These are phyloP conservation scores for Etheostoma cragini DNA, from an alignment of 2,113 vertebrate genomes.

Conservation along the genomic window DNA sequence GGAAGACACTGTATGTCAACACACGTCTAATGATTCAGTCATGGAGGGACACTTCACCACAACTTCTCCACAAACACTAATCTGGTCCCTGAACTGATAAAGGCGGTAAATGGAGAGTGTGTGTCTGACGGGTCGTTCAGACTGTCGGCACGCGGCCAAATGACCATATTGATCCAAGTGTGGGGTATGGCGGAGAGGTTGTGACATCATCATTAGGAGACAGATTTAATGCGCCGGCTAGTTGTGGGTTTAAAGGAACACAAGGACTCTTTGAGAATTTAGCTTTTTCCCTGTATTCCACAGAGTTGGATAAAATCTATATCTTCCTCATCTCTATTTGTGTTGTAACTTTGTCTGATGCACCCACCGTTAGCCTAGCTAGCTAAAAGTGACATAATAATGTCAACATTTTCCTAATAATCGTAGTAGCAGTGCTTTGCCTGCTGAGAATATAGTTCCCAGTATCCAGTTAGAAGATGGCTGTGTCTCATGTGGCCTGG, in stretches of 20 bases:
- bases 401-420: too few relatives aligned
- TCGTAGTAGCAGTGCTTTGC: too few relatives aligned
- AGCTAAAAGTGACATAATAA: too few relatives aligned
- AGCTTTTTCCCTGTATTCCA: too few relatives aligned
- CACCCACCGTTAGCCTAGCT: too few relatives aligned
- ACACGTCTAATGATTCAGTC: background rate
- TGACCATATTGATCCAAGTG: constrained; percentile 26
- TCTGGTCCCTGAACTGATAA: constrained; percentile 2
- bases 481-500: too few relatives aligned
- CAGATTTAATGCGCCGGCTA: background rate
- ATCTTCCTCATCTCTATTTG: too few relatives aligned
- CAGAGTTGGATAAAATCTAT: too few relatives aligned
- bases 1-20: background rate
- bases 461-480: too few relatives aligned
- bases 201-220: constrained; percentile 18
- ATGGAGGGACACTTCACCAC: background rate
- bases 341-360: too few relatives aligned
- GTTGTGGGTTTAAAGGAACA: background rate
- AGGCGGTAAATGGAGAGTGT: background rate
- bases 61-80: constrained; percentile 14
- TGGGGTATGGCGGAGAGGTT: background rate
- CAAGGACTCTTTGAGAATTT: too few relatives aligned
- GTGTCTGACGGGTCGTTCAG: background rate
- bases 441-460: too few relatives aligned
- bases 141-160: background rate